phyloP scores from a whole-genome alignment of 2,797 vertebrate genomes.

The Notolabrus celidotus region DNA sequence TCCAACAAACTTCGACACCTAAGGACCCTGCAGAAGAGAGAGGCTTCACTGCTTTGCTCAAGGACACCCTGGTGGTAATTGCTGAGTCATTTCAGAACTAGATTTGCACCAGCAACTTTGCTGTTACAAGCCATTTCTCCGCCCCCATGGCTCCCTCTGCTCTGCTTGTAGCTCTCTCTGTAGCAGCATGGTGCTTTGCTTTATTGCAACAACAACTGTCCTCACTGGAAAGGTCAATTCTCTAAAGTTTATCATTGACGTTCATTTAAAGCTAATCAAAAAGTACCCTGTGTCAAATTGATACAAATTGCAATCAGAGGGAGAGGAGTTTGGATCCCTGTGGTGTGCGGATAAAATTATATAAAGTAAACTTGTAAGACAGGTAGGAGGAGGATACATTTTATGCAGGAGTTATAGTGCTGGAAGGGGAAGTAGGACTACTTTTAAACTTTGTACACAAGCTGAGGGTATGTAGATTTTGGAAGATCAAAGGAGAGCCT shows the following conservation, averaged over 20 bases:
- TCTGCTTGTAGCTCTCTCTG: conserved; percentile 17
- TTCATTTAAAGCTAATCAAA: conserved; percentile 3
- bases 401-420: not conserved
- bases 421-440: not conserved
- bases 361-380: not conserved
- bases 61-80: conserved; percentile 25
- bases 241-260: not conserved
- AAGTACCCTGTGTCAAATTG: not conserved
- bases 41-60: conserved; percentile 33
- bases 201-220: not conserved
- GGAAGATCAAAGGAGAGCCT: not conserved
- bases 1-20: conserved; percentile 17
- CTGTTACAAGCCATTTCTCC: conserved; percentile 47
- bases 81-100: conserved; percentile 45
- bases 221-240: conserved; percentile 5
- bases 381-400: not conserved
- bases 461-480: not conserved
- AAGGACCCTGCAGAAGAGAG: conserved; percentile 26
- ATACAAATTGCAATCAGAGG: not conserved
- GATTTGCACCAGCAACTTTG: conserved; percentile 46
- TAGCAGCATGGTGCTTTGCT: conserved; percentile 14
- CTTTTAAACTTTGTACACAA: not conserved
- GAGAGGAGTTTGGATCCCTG: not conserved
- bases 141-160: conserved; percentile 11
- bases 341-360: not conserved